These are phyloP conservation scores for Idaea aversata DNA, from an alignment of 2,888 invertebrate species.

Conservation along the genomic window DNA sequence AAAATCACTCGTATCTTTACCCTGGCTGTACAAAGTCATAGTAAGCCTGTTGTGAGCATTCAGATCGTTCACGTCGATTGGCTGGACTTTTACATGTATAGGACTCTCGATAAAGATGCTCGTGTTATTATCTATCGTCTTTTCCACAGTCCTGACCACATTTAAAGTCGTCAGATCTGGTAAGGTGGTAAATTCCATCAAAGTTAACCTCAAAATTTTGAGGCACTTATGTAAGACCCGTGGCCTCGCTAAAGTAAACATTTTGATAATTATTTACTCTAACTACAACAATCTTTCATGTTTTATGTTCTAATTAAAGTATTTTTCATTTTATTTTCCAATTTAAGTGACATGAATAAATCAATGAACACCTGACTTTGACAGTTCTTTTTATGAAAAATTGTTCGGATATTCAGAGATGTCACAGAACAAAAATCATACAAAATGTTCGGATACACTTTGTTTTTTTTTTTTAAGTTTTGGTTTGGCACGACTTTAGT, in stretches of 20 bases:
- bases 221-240: conserved; percentile 70
- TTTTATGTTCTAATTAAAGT: conserved; percentile 44
- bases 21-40: conserved; percentile 71
- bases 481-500: no score
- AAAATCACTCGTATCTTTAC: conserved; percentile 68
- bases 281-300: conserved; percentile 33
- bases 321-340: conserved; percentile 45
- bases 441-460: not conserved
- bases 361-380: conserved; percentile 54
- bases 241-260: conserved; percentile 62
- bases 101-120: conserved; percentile 75
- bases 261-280: conserved; percentile 38
- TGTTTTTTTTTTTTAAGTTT: not conserved
- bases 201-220: conserved; percentile 77
- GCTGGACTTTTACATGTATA: conserved; percentile 72
- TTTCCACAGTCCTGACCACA: conserved; percentile 71
- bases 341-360: conserved; percentile 5
- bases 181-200: conserved; percentile 62
- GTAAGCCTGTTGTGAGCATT: conserved; percentile 69
- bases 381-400: conserved; percentile 48
- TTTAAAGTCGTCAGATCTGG: conserved; percentile 71
- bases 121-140: conserved; percentile 69
- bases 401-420: conserved; percentile 11
- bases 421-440: no score
- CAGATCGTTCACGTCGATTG: conserved; percentile 69